Conservation (phyloP, 2,797 vertebrate species). For the Spondyliosoma cantharus region DNA sequence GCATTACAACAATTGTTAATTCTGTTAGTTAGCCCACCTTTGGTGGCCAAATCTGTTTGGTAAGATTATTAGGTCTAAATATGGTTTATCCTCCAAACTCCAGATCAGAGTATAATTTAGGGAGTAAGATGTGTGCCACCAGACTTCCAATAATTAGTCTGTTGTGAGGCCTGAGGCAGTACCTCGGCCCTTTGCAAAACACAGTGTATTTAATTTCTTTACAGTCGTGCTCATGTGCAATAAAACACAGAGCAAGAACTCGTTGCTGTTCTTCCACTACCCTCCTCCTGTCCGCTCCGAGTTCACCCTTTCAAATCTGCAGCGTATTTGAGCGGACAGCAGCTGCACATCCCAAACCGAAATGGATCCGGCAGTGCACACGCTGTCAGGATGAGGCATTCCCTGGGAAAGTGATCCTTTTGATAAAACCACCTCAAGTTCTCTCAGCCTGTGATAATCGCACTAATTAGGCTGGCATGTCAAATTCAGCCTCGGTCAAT, state of each 20-base stretch:
- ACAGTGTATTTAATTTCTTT: constrained; percentile 30
- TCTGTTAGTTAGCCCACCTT: constrained; percentile 34
- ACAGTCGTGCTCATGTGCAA: constrained; percentile 36
- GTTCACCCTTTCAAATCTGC: constrained; percentile 46
- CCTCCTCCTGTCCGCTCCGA: constrained; percentile 26
- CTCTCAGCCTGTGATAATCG: constrained; percentile 91
- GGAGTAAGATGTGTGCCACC: constrained; percentile 35
- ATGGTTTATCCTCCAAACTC: constrained; percentile 31
- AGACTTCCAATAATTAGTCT: constrained; percentile 32
- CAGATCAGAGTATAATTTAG: constrained; percentile 37
- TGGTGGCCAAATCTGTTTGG: constrained; percentile 39
- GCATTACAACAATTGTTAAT: constrained; percentile 26
- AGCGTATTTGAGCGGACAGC: constrained; percentile 45
- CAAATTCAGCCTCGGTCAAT: constrained; percentile 65
- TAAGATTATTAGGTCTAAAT: constrained; percentile 38
- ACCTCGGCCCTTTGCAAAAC: constrained; percentile 26
- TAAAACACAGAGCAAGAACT: constrained; percentile 28
- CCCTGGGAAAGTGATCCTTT: constrained; percentile 90
- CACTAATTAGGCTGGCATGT: constrained; percentile 92
- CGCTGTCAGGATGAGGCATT: constrained; percentile 89
- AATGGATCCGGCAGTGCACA: constrained; percentile 84
- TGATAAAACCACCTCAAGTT: constrained; percentile 90
- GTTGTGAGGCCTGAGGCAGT: constrained; percentile 28
- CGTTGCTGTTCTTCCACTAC: constrained; percentile 5
- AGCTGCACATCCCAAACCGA: constrained; percentile 50